Percentiles rank a stretch among this genome's conserved stretches.
phyloP scores from a whole-genome alignment of 2,113 vertebrate species.

The Scartelaos histophorus region DNA sequence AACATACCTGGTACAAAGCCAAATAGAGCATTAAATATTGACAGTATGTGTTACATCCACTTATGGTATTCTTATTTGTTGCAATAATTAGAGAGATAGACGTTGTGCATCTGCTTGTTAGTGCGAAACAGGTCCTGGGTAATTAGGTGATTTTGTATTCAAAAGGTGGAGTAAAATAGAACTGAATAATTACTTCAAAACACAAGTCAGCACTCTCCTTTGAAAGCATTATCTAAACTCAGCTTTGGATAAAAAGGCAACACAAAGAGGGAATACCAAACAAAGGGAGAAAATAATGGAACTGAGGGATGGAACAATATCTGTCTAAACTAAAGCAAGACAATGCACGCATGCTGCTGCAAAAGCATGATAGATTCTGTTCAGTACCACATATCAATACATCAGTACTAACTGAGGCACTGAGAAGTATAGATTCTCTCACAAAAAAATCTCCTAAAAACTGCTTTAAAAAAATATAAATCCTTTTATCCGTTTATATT shows the following conservation, averaged over 20 bases:
- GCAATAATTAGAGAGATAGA: conserved; percentile 15
- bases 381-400: too few relatives aligned
- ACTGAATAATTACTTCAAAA: conserved; percentile 37
- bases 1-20: conserved; percentile 20
- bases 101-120: conserved; percentile 13
- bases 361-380: conserved; percentile 10
- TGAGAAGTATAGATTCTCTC: too few relatives aligned
- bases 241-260: background rate
- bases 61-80: conserved; percentile 29
- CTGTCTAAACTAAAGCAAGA: background rate
- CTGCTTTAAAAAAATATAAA: too few relatives aligned
- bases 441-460: too few relatives aligned
- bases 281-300: conserved; percentile 43
- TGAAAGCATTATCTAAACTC: conserved; percentile 34
- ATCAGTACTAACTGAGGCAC: too few relatives aligned
- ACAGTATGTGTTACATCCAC: conserved; percentile 15
- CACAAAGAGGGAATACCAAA: conserved; percentile 7
- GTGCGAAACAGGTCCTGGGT: conserved; percentile 10
- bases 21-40: conserved; percentile 40
- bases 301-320: conserved; percentile 22
- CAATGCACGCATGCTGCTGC: conserved; percentile 25
- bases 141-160: conserved; percentile 29
- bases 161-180: conserved; percentile 20
- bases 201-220: conserved; percentile 38
- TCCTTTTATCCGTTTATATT: too few relatives aligned